These are phyloP conservation scores for Sminthurides bifidus DNA, from an alignment of 1,140 invertebrate species.

Conservation along the genomic window DNA sequence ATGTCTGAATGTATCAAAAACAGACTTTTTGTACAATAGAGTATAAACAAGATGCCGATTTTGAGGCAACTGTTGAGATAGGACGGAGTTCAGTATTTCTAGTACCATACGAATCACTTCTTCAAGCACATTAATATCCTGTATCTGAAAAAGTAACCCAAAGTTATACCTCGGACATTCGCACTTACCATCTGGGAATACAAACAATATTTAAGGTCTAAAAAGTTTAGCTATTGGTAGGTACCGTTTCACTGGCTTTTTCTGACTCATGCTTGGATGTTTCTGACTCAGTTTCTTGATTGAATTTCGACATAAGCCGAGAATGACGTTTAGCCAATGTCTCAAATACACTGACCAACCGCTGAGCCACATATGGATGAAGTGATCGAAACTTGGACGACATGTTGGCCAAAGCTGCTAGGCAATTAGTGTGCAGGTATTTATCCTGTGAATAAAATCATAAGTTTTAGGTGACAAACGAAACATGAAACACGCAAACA, in stretches of 20 bases:
- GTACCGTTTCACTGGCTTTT: constrained; percentile 33
- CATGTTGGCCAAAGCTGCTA: constrained; percentile 97
- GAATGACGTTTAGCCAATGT: constrained; percentile 67
- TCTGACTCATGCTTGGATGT: constrained; percentile 24
- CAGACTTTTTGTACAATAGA: constrained; percentile 80
- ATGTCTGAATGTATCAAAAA: constrained; percentile 74
- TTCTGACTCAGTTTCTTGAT: not conserved
- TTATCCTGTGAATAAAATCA: constrained; percentile 67
- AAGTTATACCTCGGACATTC: not conserved
- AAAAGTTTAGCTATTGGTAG: not conserved
- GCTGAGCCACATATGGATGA: constrained; percentile 91
- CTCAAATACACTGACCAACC: constrained; percentile 76
- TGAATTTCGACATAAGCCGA: constrained; percentile 38
- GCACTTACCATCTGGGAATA: not conserved
- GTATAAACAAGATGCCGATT: constrained; percentile 95
- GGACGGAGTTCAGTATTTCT: constrained; percentile 89
- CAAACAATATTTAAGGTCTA: not conserved
- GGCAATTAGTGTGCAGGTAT: constrained; percentile 90
- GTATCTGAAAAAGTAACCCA: constrained; percentile 47
- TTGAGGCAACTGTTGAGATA: constrained; percentile 71
- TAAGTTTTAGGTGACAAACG: not conserved
- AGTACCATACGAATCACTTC: constrained; percentile 92
- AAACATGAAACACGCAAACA: too few species aligned
- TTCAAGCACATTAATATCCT: constrained; percentile 87
- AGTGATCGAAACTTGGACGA: constrained; percentile 82